Evolutionary conservation across 2,797 vertebrate genomes (phyloP).

Genomic region (Sphaeramia orbicularis): DNA sequence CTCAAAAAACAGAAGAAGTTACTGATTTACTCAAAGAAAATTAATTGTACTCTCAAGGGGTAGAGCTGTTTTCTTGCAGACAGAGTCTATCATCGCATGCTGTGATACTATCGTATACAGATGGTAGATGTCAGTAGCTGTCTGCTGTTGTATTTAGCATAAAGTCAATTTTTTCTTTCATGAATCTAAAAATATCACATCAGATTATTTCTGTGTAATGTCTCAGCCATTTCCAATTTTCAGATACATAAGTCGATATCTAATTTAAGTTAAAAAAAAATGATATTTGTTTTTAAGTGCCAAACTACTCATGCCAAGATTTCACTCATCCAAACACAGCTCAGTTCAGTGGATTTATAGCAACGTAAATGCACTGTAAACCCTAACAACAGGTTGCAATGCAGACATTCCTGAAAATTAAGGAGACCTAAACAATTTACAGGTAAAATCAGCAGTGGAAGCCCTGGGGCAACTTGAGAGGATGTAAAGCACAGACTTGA

Average conservation of each 20-base stretch:
- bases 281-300: neutral
- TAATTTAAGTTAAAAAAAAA: too few relatives aligned
- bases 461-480: conserved; percentile 36
- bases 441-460: conserved; percentile 58
- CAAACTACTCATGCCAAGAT: conserved; percentile 43
- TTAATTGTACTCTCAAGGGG: neutral
- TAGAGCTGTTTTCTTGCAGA: neutral
- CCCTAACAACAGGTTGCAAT: conserved; percentile 64
- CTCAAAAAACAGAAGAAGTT: too few relatives aligned
- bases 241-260: too few relatives aligned
- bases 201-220: too few relatives aligned
- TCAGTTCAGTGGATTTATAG: conserved; percentile 64
- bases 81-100: neutral
- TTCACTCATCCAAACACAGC: conserved; percentile 28
- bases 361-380: conserved; percentile 67
- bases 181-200: too few relatives aligned
- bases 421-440: conserved; percentile 68
- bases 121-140: conserved; percentile 10
- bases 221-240: too few relatives aligned
- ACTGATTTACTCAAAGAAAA: too few relatives aligned
- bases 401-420: conserved; percentile 75
- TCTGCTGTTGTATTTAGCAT: neutral
- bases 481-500: conserved; percentile 45
- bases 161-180: neutral
- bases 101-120: neutral